These are phyloP conservation scores for Clostera curtula DNA, from an alignment of 2,888 invertebrate species.

Conservation along the genomic window DNA sequence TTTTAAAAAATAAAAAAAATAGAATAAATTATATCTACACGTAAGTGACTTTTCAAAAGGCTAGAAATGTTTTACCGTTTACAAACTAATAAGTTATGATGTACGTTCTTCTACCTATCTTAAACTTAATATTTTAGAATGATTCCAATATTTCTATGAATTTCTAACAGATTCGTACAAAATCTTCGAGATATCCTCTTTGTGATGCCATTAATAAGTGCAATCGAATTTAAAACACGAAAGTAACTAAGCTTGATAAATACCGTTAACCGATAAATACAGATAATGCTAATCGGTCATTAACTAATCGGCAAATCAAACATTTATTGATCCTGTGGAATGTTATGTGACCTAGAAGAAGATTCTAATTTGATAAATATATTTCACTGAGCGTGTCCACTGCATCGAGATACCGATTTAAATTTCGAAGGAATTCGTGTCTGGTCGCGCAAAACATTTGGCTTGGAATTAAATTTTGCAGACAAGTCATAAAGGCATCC, in stretches of 20 bases:
- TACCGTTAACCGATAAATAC: background rate
- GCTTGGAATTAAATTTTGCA: slow-evolving; percentile 47
- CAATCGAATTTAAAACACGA: background rate
- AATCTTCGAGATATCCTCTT: too few relatives aligned
- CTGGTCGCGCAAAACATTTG: slow-evolving; percentile 50
- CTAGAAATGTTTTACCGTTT: too few relatives aligned
- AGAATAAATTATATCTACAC: too few relatives aligned
- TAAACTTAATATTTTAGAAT: too few relatives aligned
- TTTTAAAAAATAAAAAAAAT: too few relatives aligned
- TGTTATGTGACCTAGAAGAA: too few relatives aligned
- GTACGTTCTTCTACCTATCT: too few relatives aligned
- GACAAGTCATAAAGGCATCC: slow-evolving; percentile 51
- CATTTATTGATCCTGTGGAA: background rate
- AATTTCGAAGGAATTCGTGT: slow-evolving; percentile 36
- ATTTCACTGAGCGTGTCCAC: background rate
- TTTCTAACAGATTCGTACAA: too few relatives aligned
- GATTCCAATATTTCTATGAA: too few relatives aligned
- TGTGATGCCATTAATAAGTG: too few relatives aligned
- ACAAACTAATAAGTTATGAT: too few relatives aligned
- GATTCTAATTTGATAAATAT: background rate
- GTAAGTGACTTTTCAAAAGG: too few relatives aligned
- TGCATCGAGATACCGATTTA: background rate
- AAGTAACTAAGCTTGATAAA: background rate
- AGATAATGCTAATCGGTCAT: background rate
- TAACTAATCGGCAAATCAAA: slow-evolving; percentile 1